These are phyloP conservation scores for Diadophis punctatus DNA, from an alignment of 2,113 vertebrate species.

Conservation along the genomic window DNA sequence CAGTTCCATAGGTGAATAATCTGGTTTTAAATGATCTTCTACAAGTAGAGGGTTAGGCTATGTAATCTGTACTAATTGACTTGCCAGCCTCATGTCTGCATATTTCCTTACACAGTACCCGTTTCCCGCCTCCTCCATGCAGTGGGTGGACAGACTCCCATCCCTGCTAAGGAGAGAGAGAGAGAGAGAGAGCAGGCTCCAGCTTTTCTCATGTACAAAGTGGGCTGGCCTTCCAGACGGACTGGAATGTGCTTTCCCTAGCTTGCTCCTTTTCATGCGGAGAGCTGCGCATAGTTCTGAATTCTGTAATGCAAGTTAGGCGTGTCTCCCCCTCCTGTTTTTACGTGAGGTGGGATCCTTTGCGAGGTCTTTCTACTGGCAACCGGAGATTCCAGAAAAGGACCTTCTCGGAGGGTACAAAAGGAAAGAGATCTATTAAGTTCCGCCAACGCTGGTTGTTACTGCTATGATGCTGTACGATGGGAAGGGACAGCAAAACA, in stretches of 20 bases:
- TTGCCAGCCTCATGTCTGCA: not conserved
- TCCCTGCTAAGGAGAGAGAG: not conserved
- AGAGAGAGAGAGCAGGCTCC: not conserved
- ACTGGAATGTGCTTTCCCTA: conserved; percentile 14
- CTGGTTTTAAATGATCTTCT: not conserved
- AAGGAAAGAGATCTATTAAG: not conserved
- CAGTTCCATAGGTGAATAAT: not conserved
- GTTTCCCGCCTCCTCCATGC: not conserved
- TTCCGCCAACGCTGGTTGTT: not conserved
- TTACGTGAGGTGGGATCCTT: not conserved
- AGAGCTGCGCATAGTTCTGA: not conserved
- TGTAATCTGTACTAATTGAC: not conserved
- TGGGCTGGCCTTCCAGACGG: not conserved
- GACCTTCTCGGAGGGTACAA: not conserved
- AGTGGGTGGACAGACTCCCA: not conserved
- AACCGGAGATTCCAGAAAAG: no score
- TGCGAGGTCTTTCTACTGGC: not conserved
- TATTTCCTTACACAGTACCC: not conserved
- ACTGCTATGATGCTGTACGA: not conserved
- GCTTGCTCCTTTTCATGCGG: not conserved
- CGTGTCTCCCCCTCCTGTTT: not conserved
- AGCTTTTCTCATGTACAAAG: conserved; percentile 11
- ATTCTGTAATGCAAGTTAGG: not conserved
- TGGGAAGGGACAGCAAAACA: not conserved
- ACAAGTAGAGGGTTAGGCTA: not conserved